phyloP scores from a whole-genome alignment of 2,888 invertebrate species.

The Chelonus formosanus region DNA sequence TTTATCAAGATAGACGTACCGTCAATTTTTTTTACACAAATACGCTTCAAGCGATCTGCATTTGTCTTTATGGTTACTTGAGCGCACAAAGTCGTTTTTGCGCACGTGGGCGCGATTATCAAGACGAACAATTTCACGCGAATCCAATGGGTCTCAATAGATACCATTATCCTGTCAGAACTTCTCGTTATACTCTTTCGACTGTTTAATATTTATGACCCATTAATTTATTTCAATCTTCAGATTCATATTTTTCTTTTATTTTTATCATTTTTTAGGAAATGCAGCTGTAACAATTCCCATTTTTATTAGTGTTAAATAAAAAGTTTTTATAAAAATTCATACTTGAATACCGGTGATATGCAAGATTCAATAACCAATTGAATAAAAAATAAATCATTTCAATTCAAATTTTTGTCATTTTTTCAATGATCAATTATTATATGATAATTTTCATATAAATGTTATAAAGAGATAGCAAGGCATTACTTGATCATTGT shows the following conservation, averaged over 20 bases:
- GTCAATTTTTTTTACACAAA: constrained; percentile 28
- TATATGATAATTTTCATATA: too few relatives aligned
- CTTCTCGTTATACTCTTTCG: constrained; percentile 8
- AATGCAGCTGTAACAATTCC: too few relatives aligned
- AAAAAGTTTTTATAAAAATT: too few relatives aligned
- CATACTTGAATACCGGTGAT: too few relatives aligned
- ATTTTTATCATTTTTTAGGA: background rate
- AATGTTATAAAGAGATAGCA: too few relatives aligned
- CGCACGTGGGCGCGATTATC: constrained; percentile 13
- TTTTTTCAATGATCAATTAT: too few relatives aligned
- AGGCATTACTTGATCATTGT: too few relatives aligned
- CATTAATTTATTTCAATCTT: constrained; percentile 7
- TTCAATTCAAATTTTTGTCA: too few relatives aligned
- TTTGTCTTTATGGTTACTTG: constrained; percentile 2
- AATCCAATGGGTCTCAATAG: constrained; percentile 11
- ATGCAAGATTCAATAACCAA: too few relatives aligned
- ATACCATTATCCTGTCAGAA: constrained; percentile 14
- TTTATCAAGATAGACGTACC: constrained; percentile 40
- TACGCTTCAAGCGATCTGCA: constrained; percentile 10
- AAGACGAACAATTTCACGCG: constrained; percentile 16
- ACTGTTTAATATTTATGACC: constrained; percentile 10
- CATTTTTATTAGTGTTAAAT: too few relatives aligned
- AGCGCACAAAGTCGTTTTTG: constrained; percentile 2
- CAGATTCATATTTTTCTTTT: background rate
- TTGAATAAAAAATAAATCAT: too few relatives aligned